Percentiles rank a stretch among this genome's conserved stretches.
Conservation (phyloP, 2,888 invertebrate species). For the Apodemia zela region DNA sequence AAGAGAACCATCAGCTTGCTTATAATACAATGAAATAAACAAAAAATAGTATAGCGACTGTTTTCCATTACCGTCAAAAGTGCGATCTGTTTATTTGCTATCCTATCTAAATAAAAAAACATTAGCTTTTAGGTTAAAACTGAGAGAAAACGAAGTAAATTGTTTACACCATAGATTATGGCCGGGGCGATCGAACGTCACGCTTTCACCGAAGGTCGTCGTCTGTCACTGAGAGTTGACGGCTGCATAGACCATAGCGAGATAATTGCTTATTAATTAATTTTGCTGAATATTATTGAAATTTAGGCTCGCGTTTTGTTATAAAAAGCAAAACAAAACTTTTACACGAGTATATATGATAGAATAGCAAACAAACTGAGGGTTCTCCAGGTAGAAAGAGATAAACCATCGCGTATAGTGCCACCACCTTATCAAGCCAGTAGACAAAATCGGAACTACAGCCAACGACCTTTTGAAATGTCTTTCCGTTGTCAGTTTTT, state of each 20-base stretch:
- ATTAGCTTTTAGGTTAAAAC: constrained; percentile 1
- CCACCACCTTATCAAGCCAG: no score
- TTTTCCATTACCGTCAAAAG: not conserved
- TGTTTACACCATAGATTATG: constrained; percentile 33
- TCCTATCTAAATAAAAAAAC: not conserved
- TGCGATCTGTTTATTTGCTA: not conserved
- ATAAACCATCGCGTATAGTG: no score
- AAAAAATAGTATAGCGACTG: no score
- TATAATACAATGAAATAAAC: not conserved
- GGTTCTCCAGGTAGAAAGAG: no score
- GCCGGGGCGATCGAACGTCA: constrained; percentile 40
- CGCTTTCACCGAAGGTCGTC: constrained; percentile 59
- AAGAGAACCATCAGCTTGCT: not conserved
- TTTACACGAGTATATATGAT: no score
- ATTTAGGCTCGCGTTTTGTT: not conserved
- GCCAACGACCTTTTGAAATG: no score
- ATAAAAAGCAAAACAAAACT: not conserved
- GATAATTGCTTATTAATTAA: not conserved
- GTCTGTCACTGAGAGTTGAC: constrained; percentile 34
- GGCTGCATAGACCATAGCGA: constrained; percentile 28
- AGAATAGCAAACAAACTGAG: no score
- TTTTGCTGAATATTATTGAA: not conserved
- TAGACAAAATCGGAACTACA: no score
- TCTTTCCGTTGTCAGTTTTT: no score
- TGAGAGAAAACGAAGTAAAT: constrained; percentile 24